phyloP scores from a whole-genome alignment of 1,140 invertebrate genomes.

The Sitophilus oryzae region DNA sequence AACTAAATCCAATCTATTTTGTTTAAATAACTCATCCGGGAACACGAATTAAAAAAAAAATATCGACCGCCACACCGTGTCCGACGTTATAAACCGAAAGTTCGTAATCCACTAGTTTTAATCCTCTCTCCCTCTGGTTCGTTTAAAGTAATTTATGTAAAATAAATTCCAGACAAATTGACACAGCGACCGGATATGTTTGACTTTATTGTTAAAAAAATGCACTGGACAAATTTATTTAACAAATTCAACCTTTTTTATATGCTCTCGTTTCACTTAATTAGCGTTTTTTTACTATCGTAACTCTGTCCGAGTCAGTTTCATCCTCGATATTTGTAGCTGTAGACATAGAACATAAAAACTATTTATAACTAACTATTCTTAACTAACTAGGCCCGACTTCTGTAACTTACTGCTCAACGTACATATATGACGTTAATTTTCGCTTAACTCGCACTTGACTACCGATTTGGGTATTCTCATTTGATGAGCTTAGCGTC shows the following conservation, averaged over 20 bases:
- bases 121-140: constrained; percentile 1
- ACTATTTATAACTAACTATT: no score
- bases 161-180: constrained; percentile 16
- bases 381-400: no score
- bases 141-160: constrained; percentile 15
- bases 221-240: neutral
- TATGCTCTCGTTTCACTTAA: neutral
- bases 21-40: neutral
- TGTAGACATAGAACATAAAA: no score
- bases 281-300: no score
- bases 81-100: constrained; percentile 11
- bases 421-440: no score
- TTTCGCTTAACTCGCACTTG: no score
- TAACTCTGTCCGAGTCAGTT: no score
- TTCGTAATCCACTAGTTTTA: constrained; percentile 14
- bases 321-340: no score
- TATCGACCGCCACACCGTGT: neutral
- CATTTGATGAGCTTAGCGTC: no score
- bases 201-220: neutral
- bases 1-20: neutral
- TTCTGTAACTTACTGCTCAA: no score
- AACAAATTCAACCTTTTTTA: neutral
- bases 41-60: constrained; percentile 4
- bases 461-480: no score
- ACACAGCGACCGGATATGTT: constrained; percentile 7